A percentile compares a stretch with the other conserved stretches of the same genome.
phyloP scores from a whole-genome alignment of 2,113 vertebrate genomes.

The Myrmecobius fasciatus region DNA sequence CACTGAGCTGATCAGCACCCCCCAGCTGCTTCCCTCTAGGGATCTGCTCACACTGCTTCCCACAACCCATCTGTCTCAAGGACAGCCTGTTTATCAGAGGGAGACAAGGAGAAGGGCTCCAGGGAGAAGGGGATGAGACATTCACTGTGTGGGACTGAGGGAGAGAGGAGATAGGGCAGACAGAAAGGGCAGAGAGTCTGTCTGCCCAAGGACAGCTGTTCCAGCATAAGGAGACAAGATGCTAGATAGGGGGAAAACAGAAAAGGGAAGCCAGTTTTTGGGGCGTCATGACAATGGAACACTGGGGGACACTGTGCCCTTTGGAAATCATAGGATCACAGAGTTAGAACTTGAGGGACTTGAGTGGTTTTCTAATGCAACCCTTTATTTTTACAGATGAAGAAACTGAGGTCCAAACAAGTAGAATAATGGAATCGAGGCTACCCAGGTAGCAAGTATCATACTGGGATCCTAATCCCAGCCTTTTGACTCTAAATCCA shows the following conservation, averaged over 20 bases:
- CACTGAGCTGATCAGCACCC: background rate
- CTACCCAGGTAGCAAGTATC: background rate
- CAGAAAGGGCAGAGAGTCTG: background rate
- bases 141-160: background rate
- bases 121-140: background rate
- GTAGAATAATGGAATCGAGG: background rate
- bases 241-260: background rate
- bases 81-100: constrained; percentile 3
- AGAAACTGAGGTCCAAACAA: background rate
- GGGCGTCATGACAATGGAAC: background rate
- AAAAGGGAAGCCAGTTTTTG: background rate
- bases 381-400: background rate
- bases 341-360: background rate
- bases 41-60: background rate
- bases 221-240: background rate
- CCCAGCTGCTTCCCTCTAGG: background rate
- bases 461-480: background rate
- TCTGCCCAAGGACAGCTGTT: background rate
- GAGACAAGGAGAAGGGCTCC: background rate
- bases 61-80: background rate
- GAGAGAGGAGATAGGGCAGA: background rate
- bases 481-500: background rate
- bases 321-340: background rate
- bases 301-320: background rate
- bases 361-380: background rate